These are phyloP conservation scores for Ophion costatus DNA, from an alignment of 2,888 invertebrate species.

Conservation along the genomic window DNA sequence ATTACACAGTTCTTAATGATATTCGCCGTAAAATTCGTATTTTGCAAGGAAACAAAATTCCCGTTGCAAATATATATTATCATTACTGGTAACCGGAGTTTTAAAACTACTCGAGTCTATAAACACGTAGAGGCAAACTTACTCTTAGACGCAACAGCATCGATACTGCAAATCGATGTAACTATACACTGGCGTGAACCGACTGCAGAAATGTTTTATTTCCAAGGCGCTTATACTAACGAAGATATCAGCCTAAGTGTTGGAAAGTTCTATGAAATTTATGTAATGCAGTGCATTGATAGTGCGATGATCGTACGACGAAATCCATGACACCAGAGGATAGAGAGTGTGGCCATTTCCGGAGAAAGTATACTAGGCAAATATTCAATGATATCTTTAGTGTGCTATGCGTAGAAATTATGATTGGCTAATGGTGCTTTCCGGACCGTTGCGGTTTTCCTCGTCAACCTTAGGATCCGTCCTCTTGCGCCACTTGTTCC, in stretches of 20 bases:
- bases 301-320: no score
- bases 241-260: background rate
- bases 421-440: background rate
- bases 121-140: background rate
- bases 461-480: slow-evolving; percentile 66
- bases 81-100: background rate
- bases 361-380: background rate
- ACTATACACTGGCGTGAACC: background rate
- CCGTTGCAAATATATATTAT: background rate
- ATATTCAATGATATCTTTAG: slow-evolving; percentile 25
- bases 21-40: background rate
- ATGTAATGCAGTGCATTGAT: background rate
- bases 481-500: slow-evolving; percentile 73
- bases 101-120: background rate
- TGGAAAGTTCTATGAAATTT: background rate
- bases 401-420: slow-evolving; percentile 25
- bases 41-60: background rate
- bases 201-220: background rate
- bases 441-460: slow-evolving; percentile 32
- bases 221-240: background rate
- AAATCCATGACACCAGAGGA: background rate
- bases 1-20: background rate
- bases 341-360: background rate
- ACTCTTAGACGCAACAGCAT: background rate
- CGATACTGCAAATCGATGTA: background rate